A percentile compares a stretch with the other conserved stretches of the same genome.
phyloP scores from a whole-genome alignment of 2,113 vertebrate species.

The Odontesthes bonariensis region DNA sequence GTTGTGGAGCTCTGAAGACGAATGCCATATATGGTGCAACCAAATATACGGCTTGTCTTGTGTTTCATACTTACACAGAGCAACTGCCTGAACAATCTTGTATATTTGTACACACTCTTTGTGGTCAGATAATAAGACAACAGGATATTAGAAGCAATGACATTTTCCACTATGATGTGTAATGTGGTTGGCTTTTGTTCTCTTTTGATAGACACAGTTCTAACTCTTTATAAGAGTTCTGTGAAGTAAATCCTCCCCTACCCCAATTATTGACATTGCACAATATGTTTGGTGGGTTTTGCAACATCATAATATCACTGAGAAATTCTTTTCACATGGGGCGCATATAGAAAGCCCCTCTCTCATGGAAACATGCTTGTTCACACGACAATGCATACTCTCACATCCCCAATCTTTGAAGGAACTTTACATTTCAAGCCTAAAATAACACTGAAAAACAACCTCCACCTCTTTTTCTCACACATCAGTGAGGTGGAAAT shows the following conservation, averaged over 20 bases:
- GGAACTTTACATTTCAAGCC: constrained; percentile 62
- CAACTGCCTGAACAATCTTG: not conserved
- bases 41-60: constrained; percentile 30
- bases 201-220: not conserved
- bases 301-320: constrained; percentile 37
- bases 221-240: not conserved
- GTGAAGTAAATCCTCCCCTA: not conserved
- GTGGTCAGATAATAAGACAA: constrained; percentile 47
- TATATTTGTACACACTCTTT: constrained; percentile 27
- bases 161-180: not conserved
- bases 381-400: constrained; percentile 63
- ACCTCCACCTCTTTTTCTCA: constrained; percentile 49
- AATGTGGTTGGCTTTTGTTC: not conserved
- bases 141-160: constrained; percentile 15
- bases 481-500: constrained; percentile 34
- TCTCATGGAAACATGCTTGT: constrained; percentile 58
- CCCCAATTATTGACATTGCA: not conserved
- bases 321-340: constrained; percentile 40
- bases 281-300: constrained; percentile 15
- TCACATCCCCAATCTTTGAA: constrained; percentile 73
- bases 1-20: constrained; percentile 4
- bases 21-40: constrained; percentile 45
- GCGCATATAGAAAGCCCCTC: constrained; percentile 29
- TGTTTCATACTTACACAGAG: constrained; percentile 4
- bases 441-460: constrained; percentile 62